These are phyloP conservation scores for Erpobdella octoculata DNA, from an alignment of 2,888 invertebrate genomes.

Conservation along the genomic window DNA sequence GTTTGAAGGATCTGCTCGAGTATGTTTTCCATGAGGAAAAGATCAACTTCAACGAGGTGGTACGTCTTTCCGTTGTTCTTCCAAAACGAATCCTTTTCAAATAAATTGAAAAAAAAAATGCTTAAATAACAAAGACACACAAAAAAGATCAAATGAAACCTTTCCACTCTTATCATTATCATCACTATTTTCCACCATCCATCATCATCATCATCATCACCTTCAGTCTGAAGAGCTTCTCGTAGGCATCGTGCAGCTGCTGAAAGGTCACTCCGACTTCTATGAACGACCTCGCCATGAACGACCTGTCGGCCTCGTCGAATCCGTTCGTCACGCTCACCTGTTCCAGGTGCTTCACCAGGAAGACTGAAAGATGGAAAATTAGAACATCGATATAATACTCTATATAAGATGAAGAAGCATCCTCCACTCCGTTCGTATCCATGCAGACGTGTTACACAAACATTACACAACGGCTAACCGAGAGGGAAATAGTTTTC, in stretches of 20 bases:
- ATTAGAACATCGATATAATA: neutral
- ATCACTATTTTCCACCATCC: neutral
- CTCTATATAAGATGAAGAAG: no score
- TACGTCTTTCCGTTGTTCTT: conserved; percentile 73
- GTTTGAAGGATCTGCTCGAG: conserved; percentile 57
- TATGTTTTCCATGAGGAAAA: conserved; percentile 65
- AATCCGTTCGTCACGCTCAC: conserved; percentile 38
- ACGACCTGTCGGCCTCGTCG: conserved; percentile 47
- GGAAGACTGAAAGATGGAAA: conserved; percentile 45
- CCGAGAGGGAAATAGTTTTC: conserved; percentile 31
- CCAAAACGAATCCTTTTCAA: conserved; percentile 70
- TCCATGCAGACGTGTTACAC: neutral
- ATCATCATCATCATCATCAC: conserved; percentile 38
- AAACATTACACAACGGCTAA: neutral
- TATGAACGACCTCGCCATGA: conserved; percentile 70
- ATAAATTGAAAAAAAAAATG: neutral
- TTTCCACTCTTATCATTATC: neutral
- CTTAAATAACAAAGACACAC: neutral
- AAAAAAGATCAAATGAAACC: neutral
- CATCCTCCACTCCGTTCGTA: no score
- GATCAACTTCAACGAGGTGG: conserved; percentile 72
- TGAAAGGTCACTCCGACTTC: conserved; percentile 70
- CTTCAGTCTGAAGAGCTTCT: conserved; percentile 55
- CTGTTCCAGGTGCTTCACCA: conserved; percentile 51
- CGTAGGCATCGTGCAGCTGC: conserved; percentile 73